Conservation (phyloP, 2,797 vertebrate genomes). For the Manis javanica region DNA sequence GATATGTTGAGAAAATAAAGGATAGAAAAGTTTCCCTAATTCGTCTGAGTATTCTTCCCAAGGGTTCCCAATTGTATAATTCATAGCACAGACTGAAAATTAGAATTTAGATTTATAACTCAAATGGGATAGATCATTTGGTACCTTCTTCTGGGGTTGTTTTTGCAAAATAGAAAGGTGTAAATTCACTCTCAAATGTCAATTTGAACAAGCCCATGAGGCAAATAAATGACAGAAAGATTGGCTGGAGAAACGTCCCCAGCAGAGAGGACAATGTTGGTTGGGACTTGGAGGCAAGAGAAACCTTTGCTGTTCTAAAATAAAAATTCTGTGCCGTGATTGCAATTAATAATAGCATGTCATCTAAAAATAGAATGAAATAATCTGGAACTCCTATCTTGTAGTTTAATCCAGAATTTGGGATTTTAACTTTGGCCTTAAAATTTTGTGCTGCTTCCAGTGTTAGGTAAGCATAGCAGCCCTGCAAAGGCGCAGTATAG, state of each 20-base stretch:
- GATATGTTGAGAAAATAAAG: slow-evolving; percentile 39
- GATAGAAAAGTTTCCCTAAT: neutral
- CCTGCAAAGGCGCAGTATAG: neutral
- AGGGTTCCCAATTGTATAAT: slow-evolving; percentile 48
- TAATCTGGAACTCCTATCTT: slow-evolving; percentile 58
- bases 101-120: slow-evolving; percentile 61
- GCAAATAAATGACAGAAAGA: slow-evolving; percentile 61
- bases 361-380: slow-evolving; percentile 68
- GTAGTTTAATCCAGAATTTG: slow-evolving; percentile 47
- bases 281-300: slow-evolving; percentile 26
- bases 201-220: slow-evolving; percentile 63
- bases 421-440: slow-evolving; percentile 58
- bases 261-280: neutral
- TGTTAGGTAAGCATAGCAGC: neutral
- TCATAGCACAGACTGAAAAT: neutral
- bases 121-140: slow-evolving; percentile 19
- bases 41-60: neutral
- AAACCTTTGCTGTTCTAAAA: slow-evolving; percentile 48
- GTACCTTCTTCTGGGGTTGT: slow-evolving; percentile 42
- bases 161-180: slow-evolving; percentile 57
- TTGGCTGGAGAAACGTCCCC: slow-evolving; percentile 58
- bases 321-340: slow-evolving; percentile 62
- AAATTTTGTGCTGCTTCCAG: slow-evolving; percentile 71
- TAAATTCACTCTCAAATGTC: slow-evolving; percentile 68
- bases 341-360: slow-evolving; percentile 72